phyloP scores from a whole-genome alignment of 2,797 vertebrate genomes.

The Liasis olivaceus region DNA sequence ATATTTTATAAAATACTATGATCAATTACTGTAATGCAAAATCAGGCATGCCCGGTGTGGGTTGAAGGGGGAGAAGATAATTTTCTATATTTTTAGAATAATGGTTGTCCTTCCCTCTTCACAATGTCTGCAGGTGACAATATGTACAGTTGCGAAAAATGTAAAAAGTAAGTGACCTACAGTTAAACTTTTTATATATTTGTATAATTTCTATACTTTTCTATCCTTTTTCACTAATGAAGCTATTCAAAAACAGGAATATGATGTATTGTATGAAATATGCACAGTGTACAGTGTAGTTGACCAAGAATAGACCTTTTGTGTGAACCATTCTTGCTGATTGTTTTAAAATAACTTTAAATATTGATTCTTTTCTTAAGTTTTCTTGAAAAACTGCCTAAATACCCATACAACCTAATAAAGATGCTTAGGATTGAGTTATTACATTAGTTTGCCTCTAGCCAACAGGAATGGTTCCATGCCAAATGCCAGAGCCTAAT shows the following conservation, averaged over 20 bases:
- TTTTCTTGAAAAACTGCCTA: neutral
- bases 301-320: neutral
- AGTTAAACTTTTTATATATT: neutral
- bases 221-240: neutral
- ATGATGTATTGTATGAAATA: neutral
- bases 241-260: neutral
- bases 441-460: neutral
- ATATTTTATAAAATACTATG: neutral
- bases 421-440: neutral
- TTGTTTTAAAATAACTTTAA: neutral
- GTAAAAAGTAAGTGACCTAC: conserved; percentile 92
- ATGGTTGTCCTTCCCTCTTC: conserved; percentile 36
- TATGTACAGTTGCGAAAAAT: conserved; percentile 99
- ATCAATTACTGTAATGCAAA: neutral
- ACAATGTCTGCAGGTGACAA: conserved; percentile 87
- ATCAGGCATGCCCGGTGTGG: neutral
- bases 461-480: neutral
- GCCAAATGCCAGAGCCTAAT: neutral
- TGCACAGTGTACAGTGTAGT: neutral
- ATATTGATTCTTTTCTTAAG: neutral
- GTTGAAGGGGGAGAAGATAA: neutral
- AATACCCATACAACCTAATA: neutral
- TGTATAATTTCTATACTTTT: neutral
- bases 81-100: conserved; percentile 34
- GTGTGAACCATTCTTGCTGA: neutral